Evolutionary conservation across 2,113 vertebrate species (phyloP).

Genomic region (Tragelaphus imberbis): DNA sequence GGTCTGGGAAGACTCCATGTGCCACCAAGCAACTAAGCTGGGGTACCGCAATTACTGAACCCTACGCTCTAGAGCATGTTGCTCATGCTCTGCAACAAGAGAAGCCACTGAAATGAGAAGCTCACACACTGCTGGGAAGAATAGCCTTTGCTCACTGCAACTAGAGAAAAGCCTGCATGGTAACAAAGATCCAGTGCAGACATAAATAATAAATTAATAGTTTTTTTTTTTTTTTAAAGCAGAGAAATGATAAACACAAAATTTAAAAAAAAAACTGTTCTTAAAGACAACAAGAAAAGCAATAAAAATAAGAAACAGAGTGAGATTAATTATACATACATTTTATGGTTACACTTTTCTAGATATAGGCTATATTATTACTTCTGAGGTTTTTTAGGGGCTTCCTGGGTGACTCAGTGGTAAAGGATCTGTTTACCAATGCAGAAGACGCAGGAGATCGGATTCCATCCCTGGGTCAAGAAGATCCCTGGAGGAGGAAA

Average conservation of each 20-base stretch:
- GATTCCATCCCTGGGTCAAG: background rate
- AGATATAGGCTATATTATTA: background rate
- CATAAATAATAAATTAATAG: background rate
- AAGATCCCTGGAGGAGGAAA: background rate
- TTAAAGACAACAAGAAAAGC: background rate
- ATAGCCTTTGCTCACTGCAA: background rate
- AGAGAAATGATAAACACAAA: background rate
- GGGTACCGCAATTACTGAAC: background rate
- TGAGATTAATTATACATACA: background rate
- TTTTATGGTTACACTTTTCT: background rate
- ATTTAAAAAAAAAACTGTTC: background rate
- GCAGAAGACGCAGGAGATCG: background rate
- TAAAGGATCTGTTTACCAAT: background rate
- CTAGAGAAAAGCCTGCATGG: background rate
- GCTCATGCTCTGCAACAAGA: background rate
- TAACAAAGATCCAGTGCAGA: background rate
- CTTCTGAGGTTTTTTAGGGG: background rate
- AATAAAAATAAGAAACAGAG: background rate
- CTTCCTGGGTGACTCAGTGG: background rate
- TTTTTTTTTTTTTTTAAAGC: background rate
- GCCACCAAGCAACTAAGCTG: background rate
- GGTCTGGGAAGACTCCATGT: background rate
- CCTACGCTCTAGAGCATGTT: rapidly evolving
- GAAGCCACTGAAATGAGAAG: background rate
- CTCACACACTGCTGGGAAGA: background rate